Conservation (phyloP, 2,888 invertebrate species). For the Sesia bembeciformis region DNA sequence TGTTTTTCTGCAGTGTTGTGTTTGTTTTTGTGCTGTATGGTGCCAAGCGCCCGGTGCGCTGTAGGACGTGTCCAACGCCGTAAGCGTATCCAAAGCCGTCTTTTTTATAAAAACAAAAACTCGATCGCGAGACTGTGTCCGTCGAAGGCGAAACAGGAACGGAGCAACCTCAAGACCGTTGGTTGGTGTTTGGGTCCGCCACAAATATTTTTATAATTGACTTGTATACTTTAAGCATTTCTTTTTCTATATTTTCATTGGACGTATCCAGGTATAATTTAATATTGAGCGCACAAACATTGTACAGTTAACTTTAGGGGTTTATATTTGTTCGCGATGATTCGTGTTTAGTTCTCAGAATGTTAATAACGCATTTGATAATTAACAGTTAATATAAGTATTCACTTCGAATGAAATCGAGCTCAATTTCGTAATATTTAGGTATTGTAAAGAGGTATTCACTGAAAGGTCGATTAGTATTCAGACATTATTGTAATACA, state of each 20-base stretch:
- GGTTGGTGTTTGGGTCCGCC: slow-evolving; percentile 51
- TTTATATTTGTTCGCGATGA: slow-evolving; percentile 43
- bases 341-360: slow-evolving; percentile 30
- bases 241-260: neutral
- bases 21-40: slow-evolving; percentile 50
- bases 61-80: slow-evolving; percentile 47
- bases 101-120: slow-evolving; percentile 55
- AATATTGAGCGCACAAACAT: slow-evolving; percentile 67
- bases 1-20: slow-evolving; percentile 11
- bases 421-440: slow-evolving; percentile 68
- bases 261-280: slow-evolving; percentile 46
- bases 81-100: slow-evolving; percentile 60
- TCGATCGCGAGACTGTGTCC: slow-evolving; percentile 56
- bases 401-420: slow-evolving; percentile 67
- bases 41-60: slow-evolving; percentile 61
- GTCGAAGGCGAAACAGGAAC: slow-evolving; percentile 45
- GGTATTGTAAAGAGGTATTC: slow-evolving; percentile 56
- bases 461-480: slow-evolving; percentile 47
- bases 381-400: slow-evolving; percentile 17
- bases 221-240: neutral
- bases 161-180: slow-evolving; percentile 39
- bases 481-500: slow-evolving; percentile 36
- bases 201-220: slow-evolving; percentile 65
- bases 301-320: slow-evolving; percentile 57
- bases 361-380: slow-evolving; percentile 12